Evolutionary conservation across 2,888 invertebrate species (phyloP).

Genomic region (Punctoribates punctum): DNA sequence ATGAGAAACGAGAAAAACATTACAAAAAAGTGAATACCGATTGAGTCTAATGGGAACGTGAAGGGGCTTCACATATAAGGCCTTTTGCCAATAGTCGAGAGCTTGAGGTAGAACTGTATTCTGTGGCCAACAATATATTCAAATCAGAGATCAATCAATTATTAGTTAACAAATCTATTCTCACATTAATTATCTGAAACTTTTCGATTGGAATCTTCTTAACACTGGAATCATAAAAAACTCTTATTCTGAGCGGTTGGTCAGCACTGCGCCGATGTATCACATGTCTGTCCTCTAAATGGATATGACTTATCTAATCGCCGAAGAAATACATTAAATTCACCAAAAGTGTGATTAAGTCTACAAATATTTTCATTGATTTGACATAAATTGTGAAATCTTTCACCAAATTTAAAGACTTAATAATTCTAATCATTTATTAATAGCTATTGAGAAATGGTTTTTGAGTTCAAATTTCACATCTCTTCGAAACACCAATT

Average conservation of each 20-base stretch:
- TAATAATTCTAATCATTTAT: no score
- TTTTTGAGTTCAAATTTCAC: no score
- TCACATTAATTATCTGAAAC: constrained; percentile 79
- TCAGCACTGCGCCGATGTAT: constrained; percentile 74
- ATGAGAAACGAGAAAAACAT: neutral
- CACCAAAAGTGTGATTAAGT: neutral
- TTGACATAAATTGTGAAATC: no score
- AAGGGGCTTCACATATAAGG: constrained; percentile 81
- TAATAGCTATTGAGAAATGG: no score
- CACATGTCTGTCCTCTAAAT: constrained; percentile 71
- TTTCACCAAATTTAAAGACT: no score
- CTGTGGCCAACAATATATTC: constrained; percentile 48
- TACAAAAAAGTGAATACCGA: constrained; percentile 61
- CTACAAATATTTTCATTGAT: no score
- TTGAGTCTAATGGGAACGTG: constrained; percentile 79
- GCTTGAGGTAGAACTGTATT: constrained; percentile 83
- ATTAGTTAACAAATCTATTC: neutral
- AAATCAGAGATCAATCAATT: neutral
- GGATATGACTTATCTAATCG: constrained; percentile 68
- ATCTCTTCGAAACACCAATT: no score
- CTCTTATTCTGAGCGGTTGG: constrained; percentile 75
- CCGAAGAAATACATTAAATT: neutral
- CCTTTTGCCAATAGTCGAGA: constrained; percentile 87
- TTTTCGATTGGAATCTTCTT: constrained; percentile 77
- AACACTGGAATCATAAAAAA: constrained; percentile 82